These are phyloP conservation scores for Holothuria leucospilota DNA, from an alignment of 53 echinoderm and acorn worm genomes.

Conservation along the genomic window DNA sequence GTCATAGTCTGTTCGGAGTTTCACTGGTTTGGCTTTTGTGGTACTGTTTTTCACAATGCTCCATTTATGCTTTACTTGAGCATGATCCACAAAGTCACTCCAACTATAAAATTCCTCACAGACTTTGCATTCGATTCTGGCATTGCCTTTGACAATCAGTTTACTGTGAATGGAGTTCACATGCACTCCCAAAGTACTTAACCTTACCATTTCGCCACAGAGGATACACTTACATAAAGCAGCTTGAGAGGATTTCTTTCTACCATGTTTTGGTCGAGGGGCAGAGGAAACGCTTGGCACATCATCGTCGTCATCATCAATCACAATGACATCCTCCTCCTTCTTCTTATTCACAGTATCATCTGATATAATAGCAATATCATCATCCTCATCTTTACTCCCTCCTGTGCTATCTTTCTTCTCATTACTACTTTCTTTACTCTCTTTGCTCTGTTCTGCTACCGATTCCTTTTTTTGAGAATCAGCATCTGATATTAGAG, in stretches of 20 bases:
- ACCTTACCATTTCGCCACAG: slow-evolving; percentile 42
- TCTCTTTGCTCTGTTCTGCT: no score
- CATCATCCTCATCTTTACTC: not conserved
- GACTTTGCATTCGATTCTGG: slow-evolving; percentile 49
- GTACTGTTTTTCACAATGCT: slow-evolving; percentile 44
- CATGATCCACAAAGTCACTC: slow-evolving; percentile 52
- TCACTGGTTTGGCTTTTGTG: slow-evolving; percentile 11
- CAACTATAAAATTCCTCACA: slow-evolving; percentile 27
- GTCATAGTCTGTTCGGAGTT: not conserved
- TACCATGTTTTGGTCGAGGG: slow-evolving; percentile 7
- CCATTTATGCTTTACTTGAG: slow-evolving; percentile 44
- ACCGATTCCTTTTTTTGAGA: no score
- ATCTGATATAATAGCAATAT: not conserved
- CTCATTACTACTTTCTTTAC: not conserved
- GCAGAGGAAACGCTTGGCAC: not conserved
- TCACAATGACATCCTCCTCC: slow-evolving; percentile 40
- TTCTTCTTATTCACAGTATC: not conserved
- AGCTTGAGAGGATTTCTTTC: slow-evolving; percentile 41
- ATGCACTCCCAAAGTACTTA: slow-evolving; percentile 42
- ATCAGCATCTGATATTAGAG: no score
- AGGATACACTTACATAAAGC: slow-evolving; percentile 45
- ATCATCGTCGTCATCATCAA: slow-evolving; percentile 45
- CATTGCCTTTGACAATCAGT: slow-evolving; percentile 46
- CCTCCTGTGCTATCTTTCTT: not conserved
- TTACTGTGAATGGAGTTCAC: slow-evolving; percentile 40